Base-by-base conservation (phyloP, 2,888 invertebrate species). In the Agriopis leucophaearia region DNA sequence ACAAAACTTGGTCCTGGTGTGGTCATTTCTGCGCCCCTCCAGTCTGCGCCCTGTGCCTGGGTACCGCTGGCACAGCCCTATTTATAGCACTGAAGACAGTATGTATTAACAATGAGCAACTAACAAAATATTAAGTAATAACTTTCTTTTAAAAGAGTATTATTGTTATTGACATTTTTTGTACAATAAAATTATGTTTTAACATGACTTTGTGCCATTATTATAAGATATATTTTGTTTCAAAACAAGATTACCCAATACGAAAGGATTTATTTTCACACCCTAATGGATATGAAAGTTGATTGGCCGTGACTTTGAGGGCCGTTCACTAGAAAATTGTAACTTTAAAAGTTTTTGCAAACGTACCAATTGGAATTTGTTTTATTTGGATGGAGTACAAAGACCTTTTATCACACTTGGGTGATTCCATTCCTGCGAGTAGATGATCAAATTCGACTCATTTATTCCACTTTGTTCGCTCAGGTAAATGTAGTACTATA, bases 271-370 rank as follows among this genome's bases (percentile, higher is more conserved):
- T 62, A 48, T 48, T 50, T 64, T 66, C 36, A 55, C 47, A 54
- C 47, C 40, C 56, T 40, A 44, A 55, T 54, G 55, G 47, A 61
- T 66, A 45, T 56, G 47, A 52, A 57, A 64, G 56, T 52, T 52
- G 50, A 64, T 66, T 66, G 63, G 45, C 59, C 59, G 40, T 45
- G 56, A 62, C 52, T 57, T 62, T 45, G 51, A 61, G 42, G 15
- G 54, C 42, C 48, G 47, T 18, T 57, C 57, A 42, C 62, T 52
- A 36, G 50, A 66, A 62, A 64, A 58, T 52, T 35, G 57, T 52
- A 38, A 45, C 18, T 58, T 4, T n/a, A 42, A 42, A 42, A 18
- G 13, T 27, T 13, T 8, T 18, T 12, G 36, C 16, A 40, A 54
- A 40, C 8, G n/a, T n/a, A n/a, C n/a, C n/a, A 1, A 18, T 16